Conservation (phyloP, 53 echinoderm and acorn worm genomes). For the Echinometra lucunter region DNA sequence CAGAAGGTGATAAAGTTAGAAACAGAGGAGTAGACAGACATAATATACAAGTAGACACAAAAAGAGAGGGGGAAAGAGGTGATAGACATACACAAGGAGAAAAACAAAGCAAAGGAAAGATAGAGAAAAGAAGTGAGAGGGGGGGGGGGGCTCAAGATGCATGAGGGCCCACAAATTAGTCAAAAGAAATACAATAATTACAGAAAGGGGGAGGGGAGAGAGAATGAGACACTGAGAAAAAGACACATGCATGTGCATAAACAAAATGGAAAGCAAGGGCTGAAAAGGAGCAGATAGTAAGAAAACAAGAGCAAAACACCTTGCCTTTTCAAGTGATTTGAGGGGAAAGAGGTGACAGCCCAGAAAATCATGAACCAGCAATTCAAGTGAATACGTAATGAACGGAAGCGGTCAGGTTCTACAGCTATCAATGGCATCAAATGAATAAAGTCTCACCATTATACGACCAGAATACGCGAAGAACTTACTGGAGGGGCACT, state of each 20-base stretch:
- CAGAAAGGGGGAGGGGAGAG: neutral
- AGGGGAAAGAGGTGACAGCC: neutral
- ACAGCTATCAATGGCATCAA: neutral
- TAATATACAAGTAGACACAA: neutral
- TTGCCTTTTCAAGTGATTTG: neutral
- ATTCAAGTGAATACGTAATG: neutral
- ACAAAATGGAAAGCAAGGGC: neutral
- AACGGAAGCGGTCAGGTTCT: constrained; percentile 16
- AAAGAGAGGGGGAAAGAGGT: neutral
- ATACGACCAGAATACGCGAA: neutral
- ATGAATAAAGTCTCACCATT: neutral
- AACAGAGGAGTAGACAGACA: neutral
- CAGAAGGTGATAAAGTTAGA: neutral
- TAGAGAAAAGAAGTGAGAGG: neutral
- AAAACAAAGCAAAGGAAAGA: neutral
- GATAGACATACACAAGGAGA: too few relatives aligned
- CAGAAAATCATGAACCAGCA: constrained; percentile 5
- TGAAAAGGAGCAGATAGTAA: neutral
- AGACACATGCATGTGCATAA: neutral
- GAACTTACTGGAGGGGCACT: neutral
- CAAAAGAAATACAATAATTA: neutral
- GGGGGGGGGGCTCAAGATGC: neutral
- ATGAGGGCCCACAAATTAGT: neutral
- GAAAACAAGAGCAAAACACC: neutral
- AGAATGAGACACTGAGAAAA: neutral